A percentile compares a stretch with the other conserved stretches of the same genome.
These are phyloP conservation scores for Pegea sp. DNA, from an alignment of 23 tunicate species.

Conservation along the genomic window DNA sequence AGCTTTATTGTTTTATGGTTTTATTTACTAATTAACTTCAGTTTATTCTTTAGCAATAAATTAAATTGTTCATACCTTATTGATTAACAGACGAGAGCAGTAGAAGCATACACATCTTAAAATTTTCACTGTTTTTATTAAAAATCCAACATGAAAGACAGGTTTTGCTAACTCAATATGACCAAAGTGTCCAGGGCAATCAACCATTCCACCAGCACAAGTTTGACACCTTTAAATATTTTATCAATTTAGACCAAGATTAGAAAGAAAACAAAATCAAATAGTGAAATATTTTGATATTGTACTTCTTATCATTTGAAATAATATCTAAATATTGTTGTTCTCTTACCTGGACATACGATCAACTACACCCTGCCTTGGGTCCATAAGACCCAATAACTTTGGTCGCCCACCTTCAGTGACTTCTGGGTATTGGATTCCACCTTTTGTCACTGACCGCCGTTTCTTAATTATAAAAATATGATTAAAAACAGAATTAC, in stretches of 20 bases:
- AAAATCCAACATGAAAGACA: constrained; percentile 87
- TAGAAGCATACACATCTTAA: constrained; percentile 93
- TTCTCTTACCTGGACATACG: constrained; percentile 70
- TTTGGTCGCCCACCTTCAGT: constrained; percentile 92
- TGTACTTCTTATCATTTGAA: too few relatives aligned
- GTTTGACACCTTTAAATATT: constrained; percentile 69
- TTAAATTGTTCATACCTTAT: constrained; percentile 33
- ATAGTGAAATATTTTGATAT: too few relatives aligned
- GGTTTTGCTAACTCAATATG: constrained; percentile 97
- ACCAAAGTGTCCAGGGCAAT: constrained; percentile 99
- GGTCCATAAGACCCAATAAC: constrained; percentile 89
- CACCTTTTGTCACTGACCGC: constrained; percentile 88
- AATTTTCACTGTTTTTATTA: constrained; percentile 80
- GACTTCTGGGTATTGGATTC: constrained; percentile 90
- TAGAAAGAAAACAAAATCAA: neutral
- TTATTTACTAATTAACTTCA: too few relatives aligned
- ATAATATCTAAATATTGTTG: too few relatives aligned
- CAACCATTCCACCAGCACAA: constrained; percentile 98
- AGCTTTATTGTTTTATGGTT: too few relatives aligned
- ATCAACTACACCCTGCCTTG: constrained; percentile 88
- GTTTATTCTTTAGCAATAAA: too few relatives aligned
- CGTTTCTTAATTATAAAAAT: too few relatives aligned
- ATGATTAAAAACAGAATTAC: constrained; percentile 96
- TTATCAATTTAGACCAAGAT: neutral
- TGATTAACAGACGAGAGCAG: constrained; percentile 78